phyloP scores from a whole-genome alignment of 2,113 vertebrate genomes.

The Mugil cephalus region DNA sequence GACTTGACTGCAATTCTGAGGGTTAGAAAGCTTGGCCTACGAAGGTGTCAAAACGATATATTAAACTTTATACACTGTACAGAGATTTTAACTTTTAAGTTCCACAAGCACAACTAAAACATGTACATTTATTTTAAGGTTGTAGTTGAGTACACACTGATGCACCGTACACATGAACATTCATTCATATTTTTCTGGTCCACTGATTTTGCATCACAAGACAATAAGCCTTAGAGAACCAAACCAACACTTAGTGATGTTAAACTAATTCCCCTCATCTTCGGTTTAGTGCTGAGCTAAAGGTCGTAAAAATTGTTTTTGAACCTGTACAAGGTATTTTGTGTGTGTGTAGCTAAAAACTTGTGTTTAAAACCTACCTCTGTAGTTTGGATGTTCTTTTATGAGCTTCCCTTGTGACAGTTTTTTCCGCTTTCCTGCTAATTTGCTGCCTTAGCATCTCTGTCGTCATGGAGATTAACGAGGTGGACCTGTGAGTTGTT shows the following conservation, averaged over 20 bases:
- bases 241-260: not conserved
- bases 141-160: no score
- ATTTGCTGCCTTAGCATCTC: constrained; percentile 77
- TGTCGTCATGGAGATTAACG: constrained; percentile 82
- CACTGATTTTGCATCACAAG: not conserved
- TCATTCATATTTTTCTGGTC: not conserved
- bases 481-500: constrained; percentile 70
- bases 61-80: not conserved
- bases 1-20: constrained; percentile 47
- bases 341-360: not conserved
- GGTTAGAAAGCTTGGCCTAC: not conserved
- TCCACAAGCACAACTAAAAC: no score
- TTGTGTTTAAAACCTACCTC: constrained; percentile 34
- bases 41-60: not conserved
- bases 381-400: constrained; percentile 53
- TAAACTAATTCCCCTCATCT: not conserved
- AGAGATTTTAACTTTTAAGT: no score
- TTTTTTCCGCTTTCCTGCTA: constrained; percentile 61
- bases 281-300: not conserved
- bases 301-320: not conserved
- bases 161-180: not conserved
- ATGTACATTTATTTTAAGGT: no score
- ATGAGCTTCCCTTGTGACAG: constrained; percentile 51
- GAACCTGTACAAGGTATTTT: no score
- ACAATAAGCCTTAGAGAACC: not conserved